Base-by-base conservation (phyloP, 1,140 invertebrate genomes). In the Lepidurus arcticus region DNA sequence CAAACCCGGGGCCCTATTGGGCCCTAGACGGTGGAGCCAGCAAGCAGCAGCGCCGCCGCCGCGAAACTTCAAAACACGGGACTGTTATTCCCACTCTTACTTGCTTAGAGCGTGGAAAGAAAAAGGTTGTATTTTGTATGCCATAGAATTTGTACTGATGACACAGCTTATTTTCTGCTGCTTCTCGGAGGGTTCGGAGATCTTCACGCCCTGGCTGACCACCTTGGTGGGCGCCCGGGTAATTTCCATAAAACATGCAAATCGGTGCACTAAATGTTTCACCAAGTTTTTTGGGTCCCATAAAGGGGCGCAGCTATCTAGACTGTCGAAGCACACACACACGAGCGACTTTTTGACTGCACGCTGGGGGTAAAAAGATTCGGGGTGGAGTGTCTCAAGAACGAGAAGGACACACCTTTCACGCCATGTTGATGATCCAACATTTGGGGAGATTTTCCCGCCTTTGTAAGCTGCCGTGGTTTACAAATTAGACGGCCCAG, bases 401-500 rank as follows among this genome's bases (percentile, higher is more conserved):
- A 65, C 34, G 53, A 9, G n/a, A 65, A 65, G 53, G 21, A 65
- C 53, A 7, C 53, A 65, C 53, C 53, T 65, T 65, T 65, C 53
- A 9, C 7, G 53, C 53, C 53, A 65, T n/a, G 16, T n/a, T 65
- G 53, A 65, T 65, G 53, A 9, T 34, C 34, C 34, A 34, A 34
- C 34, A 34, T 34, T 34, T 34, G 53, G 53, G 47, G 16, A 65
- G 53, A 65, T 65, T 65, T 65, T 65, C 53, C 53, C 53, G 53
- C 53, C 53, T 65, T 13, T 7, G 21, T 65, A 65, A 65, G 53
- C 53, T 65, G 53, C 53, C 16, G 53, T 65, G 53, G 53, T 65
- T 65, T 65, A 65, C 53, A 65, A 65, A 65, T 65, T 65, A 65
- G 53, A 65, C 53, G 53, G 53, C 53, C 53, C 53, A 65, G 53